Conservation (phyloP, 2,888 invertebrate species). For the Agrochola lota region DNA sequence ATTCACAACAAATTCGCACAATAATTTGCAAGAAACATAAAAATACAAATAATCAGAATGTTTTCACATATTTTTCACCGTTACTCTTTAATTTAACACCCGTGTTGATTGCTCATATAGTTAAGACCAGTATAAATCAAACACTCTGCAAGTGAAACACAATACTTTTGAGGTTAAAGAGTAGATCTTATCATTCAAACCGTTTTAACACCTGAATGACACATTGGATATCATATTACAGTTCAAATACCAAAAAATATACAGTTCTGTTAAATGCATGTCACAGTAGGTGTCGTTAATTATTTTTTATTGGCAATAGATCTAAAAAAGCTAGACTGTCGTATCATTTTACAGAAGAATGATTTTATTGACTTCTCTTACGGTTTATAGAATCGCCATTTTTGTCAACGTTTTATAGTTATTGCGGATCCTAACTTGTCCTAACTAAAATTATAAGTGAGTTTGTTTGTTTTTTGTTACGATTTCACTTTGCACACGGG, state of each 20-base stretch:
- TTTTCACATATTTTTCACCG: slow-evolving; percentile 6
- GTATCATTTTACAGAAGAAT: slow-evolving; percentile 23
- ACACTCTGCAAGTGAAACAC: slow-evolving; percentile 51
- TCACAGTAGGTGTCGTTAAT: slow-evolving; percentile 33
- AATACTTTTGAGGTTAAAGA: slow-evolving; percentile 57
- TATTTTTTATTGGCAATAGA: slow-evolving; percentile 44
- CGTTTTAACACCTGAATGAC: slow-evolving; percentile 56
- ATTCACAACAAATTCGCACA: neutral
- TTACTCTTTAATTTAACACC: slow-evolving; percentile 25
- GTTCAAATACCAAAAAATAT: slow-evolving; percentile 25
- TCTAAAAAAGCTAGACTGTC: slow-evolving; percentile 23
- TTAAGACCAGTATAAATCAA: slow-evolving; percentile 48
- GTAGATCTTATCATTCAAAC: slow-evolving; percentile 54
- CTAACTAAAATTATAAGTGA: no score
- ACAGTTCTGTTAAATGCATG: slow-evolving; percentile 43
- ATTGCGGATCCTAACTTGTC: neutral
- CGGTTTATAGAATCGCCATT: slow-evolving; percentile 29
- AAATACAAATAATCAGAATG: neutral
- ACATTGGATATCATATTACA: slow-evolving; percentile 55
- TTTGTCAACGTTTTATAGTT: slow-evolving; percentile 2
- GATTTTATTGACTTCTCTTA: slow-evolving; percentile 24
- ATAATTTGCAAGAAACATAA: neutral
- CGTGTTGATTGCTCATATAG: slow-evolving; percentile 36
- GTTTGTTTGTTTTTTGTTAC: no score
- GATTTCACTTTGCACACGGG: no score